Conservation (phyloP, 2,797 vertebrate genomes). For the Esox masquinongy region DNA sequence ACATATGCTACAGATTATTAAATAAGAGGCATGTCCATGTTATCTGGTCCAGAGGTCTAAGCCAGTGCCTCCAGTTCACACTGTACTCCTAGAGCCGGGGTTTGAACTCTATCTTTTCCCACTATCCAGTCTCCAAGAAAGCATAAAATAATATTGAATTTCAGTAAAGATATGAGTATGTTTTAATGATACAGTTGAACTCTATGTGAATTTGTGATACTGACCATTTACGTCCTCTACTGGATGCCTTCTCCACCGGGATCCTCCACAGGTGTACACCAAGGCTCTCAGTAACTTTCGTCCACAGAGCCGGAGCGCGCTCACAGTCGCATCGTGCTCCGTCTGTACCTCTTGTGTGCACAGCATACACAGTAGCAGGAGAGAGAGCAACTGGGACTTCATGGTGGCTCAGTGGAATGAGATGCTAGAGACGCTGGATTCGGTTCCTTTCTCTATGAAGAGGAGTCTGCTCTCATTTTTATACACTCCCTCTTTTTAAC, state of each 20-base stretch:
- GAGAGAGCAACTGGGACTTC: conserved; percentile 53
- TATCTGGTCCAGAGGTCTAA: too few relatives aligned
- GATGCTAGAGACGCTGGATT: neutral
- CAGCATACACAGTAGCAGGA: conserved; percentile 55
- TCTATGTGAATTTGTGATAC: conserved; percentile 16
- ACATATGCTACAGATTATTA: neutral
- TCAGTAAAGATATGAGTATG: too few relatives aligned
- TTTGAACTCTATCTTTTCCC: too few relatives aligned
- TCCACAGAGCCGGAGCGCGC: conserved; percentile 68
- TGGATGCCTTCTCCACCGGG: conserved; percentile 70
- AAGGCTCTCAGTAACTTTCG: conserved; percentile 69
- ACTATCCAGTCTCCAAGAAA: too few relatives aligned
- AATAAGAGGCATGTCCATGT: neutral
- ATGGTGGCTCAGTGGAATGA: conserved; percentile 42
- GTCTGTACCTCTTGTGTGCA: conserved; percentile 38
- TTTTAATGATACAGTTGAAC: neutral
- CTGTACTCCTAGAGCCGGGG: too few relatives aligned
- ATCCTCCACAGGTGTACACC: conserved; percentile 76
- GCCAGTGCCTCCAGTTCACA: too few relatives aligned
- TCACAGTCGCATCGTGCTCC: conserved; percentile 31
- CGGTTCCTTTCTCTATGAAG: neutral
- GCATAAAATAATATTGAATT: too few relatives aligned
- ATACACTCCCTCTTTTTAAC: conserved; percentile 35
- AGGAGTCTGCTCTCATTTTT: conserved; percentile 36
- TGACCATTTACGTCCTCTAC: conserved; percentile 57